A percentile compares a stretch with the other conserved stretches of the same genome.
phyloP scores from a whole-genome alignment of 2,797 vertebrate genomes.

The Otolemur crassicaudatus region DNA sequence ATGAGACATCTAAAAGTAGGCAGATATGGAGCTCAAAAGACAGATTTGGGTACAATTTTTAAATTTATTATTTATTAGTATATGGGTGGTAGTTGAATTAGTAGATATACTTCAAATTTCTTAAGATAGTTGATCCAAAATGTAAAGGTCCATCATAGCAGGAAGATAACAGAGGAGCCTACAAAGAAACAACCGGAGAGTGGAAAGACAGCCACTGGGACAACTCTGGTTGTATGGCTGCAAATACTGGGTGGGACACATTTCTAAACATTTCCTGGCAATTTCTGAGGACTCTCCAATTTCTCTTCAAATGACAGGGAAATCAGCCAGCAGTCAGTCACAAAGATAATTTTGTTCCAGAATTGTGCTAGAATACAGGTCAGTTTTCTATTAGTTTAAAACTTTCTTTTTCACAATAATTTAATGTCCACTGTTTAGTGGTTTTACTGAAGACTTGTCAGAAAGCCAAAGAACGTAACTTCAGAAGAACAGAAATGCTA shows the following conservation, averaged over 20 bases:
- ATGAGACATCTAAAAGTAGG: background rate
- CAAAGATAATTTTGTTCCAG: background rate
- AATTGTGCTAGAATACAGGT: background rate
- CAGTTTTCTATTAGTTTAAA: background rate
- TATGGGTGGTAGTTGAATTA: background rate
- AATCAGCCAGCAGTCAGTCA: background rate
- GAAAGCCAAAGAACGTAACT: background rate
- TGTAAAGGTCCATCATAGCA: background rate
- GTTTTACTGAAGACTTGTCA: background rate
- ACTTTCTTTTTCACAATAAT: background rate
- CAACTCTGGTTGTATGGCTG: background rate
- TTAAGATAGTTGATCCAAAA: background rate
- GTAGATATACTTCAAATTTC: background rate
- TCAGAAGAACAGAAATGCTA: background rate
- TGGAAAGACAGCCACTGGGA: background rate
- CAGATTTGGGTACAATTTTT: background rate
- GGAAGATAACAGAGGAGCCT: background rate
- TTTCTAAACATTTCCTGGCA: background rate
- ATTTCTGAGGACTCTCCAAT: background rate
- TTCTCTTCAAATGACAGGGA: constrained; percentile 13
- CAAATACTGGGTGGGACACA: background rate
- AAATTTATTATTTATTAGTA: background rate
- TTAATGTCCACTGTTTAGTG: background rate
- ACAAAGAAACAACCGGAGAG: background rate
- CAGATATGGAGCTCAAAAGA: background rate